phyloP scores from a whole-genome alignment of 1,140 invertebrate genomes.

The Tetramorium parvispinum region DNA sequence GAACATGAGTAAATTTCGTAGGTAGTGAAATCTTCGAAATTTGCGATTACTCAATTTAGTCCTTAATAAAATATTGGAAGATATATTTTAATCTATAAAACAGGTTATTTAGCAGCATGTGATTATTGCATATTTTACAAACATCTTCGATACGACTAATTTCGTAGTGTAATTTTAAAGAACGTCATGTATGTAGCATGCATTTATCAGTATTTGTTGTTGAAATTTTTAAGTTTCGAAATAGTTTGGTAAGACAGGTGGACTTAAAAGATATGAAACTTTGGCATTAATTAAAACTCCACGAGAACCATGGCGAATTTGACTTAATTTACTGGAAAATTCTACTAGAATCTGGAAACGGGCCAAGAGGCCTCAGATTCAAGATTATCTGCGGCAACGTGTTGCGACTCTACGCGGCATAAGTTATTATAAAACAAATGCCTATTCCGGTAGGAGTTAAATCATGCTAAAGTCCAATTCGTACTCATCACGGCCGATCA shows the following conservation, averaged over 20 bases:
- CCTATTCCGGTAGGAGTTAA: slow-evolving; percentile 10
- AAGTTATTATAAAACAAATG: slow-evolving; percentile 56
- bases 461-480: slow-evolving; percentile 47
- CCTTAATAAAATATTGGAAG: background rate
- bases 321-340: slow-evolving; percentile 22
- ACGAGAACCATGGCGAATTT: background rate
- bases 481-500: slow-evolving; percentile 32
- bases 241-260: background rate
- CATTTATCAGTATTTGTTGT: background rate
- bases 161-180: background rate
- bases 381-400: background rate
- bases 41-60: background rate
- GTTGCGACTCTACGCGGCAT: background rate
- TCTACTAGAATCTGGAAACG: slow-evolving; percentile 12
- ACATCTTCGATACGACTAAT: background rate
- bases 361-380: background rate
- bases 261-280: background rate
- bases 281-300: slow-evolving; percentile 25
- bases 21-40: background rate
- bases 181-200: too few species aligned
- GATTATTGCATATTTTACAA: background rate
- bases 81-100: background rate
- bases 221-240: background rate
- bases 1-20: slow-evolving; percentile 21
- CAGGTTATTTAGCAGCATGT: background rate